Evolutionary conservation across 1,140 invertebrate genomes (phyloP).

Genomic region (Nilaparvata lugens): DNA sequence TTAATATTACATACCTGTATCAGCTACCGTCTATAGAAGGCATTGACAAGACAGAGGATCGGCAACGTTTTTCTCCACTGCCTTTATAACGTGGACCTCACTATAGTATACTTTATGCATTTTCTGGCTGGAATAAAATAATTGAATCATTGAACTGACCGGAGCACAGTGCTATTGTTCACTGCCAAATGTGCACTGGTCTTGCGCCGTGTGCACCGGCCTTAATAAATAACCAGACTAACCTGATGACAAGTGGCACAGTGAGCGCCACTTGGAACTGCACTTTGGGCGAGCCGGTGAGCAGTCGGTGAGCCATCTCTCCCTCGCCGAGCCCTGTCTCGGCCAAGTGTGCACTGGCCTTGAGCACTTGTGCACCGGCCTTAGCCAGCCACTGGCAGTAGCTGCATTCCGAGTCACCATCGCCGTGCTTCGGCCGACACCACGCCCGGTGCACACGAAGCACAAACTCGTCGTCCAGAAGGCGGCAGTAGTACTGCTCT

Average conservation of each 20-base stretch:
- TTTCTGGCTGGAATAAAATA: too few species aligned
- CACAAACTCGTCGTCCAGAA: slow-evolving; percentile 21
- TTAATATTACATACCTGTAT: too few species aligned
- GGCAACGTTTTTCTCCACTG: too few species aligned
- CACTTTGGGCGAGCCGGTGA: background rate
- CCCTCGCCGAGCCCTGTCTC: slow-evolving; percentile 22
- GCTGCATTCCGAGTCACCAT: slow-evolving; percentile 6
- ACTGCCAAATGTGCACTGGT: too few species aligned
- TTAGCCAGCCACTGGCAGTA: slow-evolving; percentile 13
- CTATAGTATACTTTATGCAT: too few species aligned
- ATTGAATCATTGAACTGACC: too few species aligned
- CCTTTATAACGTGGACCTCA: too few species aligned
- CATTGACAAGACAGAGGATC: too few species aligned
- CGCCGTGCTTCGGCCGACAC: slow-evolving; percentile 14
- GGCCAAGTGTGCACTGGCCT: background rate
- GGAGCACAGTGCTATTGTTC: too few species aligned
- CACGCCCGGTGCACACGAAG: slow-evolving; percentile 13
- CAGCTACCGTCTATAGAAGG: too few species aligned
- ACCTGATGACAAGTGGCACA: slow-evolving; percentile 22
- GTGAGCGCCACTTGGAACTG: slow-evolving; percentile 16
- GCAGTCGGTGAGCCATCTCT: slow-evolving; percentile 18
- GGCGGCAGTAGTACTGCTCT: slow-evolving; percentile 18
- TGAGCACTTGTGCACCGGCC: slow-evolving; percentile 10
- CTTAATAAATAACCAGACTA: too few species aligned
- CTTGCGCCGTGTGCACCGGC: too few species aligned